phyloP scores from a whole-genome alignment of 2,797 vertebrate genomes.

The Amazonetta brasiliensis region DNA sequence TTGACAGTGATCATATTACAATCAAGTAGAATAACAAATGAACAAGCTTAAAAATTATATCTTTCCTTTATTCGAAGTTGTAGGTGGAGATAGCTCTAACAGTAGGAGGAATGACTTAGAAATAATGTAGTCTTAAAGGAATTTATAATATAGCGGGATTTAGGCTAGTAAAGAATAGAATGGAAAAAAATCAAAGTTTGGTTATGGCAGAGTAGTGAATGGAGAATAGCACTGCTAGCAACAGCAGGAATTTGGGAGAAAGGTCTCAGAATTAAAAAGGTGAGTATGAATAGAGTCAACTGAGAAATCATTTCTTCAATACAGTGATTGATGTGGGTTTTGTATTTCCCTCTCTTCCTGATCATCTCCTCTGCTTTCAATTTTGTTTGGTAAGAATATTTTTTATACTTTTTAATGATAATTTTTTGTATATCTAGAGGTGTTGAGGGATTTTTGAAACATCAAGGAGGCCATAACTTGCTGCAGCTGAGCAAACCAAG shows the following conservation, averaged over 20 bases:
- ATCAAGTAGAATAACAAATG: not conserved
- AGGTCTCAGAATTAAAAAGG: not conserved
- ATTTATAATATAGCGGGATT: not conserved
- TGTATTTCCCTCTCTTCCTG: not conserved
- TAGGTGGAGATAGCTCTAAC: not conserved
- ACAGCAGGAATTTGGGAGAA: not conserved
- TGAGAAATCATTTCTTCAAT: not conserved
- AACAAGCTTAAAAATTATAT: not conserved
- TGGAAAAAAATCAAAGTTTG: not conserved
- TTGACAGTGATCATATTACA: not conserved
- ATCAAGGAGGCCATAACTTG: no score
- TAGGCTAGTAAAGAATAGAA: not conserved
- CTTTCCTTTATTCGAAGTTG: not conserved
- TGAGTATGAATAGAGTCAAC: not conserved
- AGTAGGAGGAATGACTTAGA: not conserved
- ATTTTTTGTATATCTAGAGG: not conserved
- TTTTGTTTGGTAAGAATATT: not conserved
- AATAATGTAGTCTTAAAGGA: not conserved
- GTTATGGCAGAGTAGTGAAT: not conserved
- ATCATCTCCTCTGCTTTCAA: not conserved
- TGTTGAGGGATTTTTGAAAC: no score
- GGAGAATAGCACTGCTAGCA: rapidly evolving
- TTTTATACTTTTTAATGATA: not conserved
- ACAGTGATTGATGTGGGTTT: rapidly evolving
- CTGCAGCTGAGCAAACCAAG: no score